Percentiles rank a stretch among this genome's conserved stretches.
phyloP scores from a whole-genome alignment of 2,888 invertebrate species.

The Spodoptera picta region DNA sequence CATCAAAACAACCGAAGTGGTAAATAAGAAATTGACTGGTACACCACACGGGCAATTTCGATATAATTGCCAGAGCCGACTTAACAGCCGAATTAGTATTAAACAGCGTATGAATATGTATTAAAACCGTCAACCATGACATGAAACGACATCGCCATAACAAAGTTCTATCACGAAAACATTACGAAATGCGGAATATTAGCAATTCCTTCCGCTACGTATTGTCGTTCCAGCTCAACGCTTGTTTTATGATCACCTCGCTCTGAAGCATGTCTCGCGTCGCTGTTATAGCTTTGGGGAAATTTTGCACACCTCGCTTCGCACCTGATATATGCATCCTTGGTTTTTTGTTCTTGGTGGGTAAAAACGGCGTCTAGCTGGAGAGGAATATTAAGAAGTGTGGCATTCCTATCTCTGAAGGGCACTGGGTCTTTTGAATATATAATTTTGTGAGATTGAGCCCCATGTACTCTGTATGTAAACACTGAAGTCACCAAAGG shows the following conservation, averaged over 20 bases:
- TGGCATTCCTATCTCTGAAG: too few species aligned
- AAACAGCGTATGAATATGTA: slow-evolving; percentile 5
- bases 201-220: slow-evolving; percentile 59
- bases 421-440: too few species aligned
- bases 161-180: slow-evolving; percentile 28
- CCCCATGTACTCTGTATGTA: too few species aligned
- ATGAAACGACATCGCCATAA: slow-evolving; percentile 12
- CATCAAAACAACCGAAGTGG: too few species aligned
- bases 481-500: too few species aligned
- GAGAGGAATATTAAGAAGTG: too few species aligned
- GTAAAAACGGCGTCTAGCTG: too few species aligned
- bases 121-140: slow-evolving; percentile 6
- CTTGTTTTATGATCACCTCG: slow-evolving; percentile 55
- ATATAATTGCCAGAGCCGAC: not conserved
- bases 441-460: too few species aligned
- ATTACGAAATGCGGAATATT: slow-evolving; percentile 57
- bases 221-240: slow-evolving; percentile 48
- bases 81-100: not conserved
- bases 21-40: too few species aligned
- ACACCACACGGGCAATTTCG: too few species aligned
- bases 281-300: slow-evolving; percentile 53
- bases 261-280: slow-evolving; percentile 44
- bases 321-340: slow-evolving; percentile 28
- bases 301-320: slow-evolving; percentile 52
- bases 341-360: too few species aligned